phyloP scores from a whole-genome alignment of 2,888 invertebrate genomes.

The Coelopa pilipes region DNA sequence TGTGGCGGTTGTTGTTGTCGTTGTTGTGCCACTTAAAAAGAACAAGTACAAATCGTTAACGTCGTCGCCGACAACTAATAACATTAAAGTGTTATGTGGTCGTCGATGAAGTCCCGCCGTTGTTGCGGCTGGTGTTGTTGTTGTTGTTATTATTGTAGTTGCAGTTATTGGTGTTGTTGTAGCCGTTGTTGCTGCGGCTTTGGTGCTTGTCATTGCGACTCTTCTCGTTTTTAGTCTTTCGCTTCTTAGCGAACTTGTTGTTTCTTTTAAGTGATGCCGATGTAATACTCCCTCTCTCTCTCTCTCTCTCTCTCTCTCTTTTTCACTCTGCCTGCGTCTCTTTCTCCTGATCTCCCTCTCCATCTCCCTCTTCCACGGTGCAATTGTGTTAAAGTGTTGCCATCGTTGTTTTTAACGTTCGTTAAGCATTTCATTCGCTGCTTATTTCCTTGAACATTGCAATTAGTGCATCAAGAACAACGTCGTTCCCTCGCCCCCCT shows the following conservation, averaged over 20 bases:
- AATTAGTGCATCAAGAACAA: slow-evolving; percentile 4
- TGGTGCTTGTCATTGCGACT: no score
- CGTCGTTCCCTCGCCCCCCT: no score
- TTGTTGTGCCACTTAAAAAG: background rate
- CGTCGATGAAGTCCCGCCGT: background rate
- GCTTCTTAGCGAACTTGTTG: no score
- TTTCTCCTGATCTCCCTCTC: background rate
- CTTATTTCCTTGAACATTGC: slow-evolving; percentile 23
- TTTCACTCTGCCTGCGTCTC: background rate
- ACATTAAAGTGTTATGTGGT: slow-evolving; percentile 35
- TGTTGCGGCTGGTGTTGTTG: slow-evolving; percentile 8
- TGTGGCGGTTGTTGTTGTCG: background rate
- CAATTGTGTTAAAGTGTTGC: slow-evolving; percentile 12
- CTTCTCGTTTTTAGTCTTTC: no score
- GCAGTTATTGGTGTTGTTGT: background rate
- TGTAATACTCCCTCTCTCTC: background rate
- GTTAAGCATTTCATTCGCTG: slow-evolving; percentile 5
- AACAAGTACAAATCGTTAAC: slow-evolving; percentile 11
- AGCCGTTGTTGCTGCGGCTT: background rate
- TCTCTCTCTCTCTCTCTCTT: background rate
- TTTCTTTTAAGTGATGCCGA: no score
- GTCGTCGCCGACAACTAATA: slow-evolving; percentile 7
- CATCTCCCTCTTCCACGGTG: background rate
- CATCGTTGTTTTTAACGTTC: slow-evolving; percentile 33
- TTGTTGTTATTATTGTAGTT: background rate